A percentile compares a stretch with the other conserved stretches of the same genome.
Evolutionary conservation across 2,888 invertebrate genomes (phyloP).

Genomic region (Drosophila putrida): DNA sequence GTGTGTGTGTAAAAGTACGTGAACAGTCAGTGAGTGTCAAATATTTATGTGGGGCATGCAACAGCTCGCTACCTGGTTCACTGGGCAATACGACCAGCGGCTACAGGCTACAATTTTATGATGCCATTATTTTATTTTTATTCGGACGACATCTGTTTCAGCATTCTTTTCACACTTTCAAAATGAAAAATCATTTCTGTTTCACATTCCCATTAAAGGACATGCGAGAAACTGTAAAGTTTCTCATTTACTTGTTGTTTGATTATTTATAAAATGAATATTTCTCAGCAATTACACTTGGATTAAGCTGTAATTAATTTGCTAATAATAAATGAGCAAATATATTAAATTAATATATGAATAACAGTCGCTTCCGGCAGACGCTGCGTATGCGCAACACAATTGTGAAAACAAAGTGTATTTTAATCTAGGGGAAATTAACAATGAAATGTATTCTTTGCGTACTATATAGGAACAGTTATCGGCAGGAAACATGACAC

Average conservation of each 20-base stretch:
- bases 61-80: neutral
- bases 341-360: neutral
- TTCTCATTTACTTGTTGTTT: neutral
- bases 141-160: constrained; percentile 23
- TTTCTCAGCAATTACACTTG: neutral
- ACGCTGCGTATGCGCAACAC: too few relatives aligned
- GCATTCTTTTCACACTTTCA: constrained; percentile 1
- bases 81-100: neutral
- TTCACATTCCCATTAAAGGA: neutral
- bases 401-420: too few relatives aligned
- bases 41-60: constrained; percentile 36
- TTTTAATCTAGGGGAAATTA: neutral
- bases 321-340: neutral
- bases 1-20: constrained; percentile 3
- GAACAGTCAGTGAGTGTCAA: constrained; percentile 30
- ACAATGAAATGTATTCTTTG: neutral
- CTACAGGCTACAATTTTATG: constrained; percentile 21
- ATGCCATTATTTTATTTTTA: constrained; percentile 31
- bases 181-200: constrained; percentile 10
- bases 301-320: neutral
- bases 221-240: neutral
- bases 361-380: too few relatives aligned
- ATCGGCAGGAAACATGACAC: neutral
- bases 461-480: neutral
- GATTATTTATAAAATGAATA: neutral